Evolutionary conservation across 2,113 vertebrate species (phyloP).

Genomic region (Crotophaga sulcirostris): DNA sequence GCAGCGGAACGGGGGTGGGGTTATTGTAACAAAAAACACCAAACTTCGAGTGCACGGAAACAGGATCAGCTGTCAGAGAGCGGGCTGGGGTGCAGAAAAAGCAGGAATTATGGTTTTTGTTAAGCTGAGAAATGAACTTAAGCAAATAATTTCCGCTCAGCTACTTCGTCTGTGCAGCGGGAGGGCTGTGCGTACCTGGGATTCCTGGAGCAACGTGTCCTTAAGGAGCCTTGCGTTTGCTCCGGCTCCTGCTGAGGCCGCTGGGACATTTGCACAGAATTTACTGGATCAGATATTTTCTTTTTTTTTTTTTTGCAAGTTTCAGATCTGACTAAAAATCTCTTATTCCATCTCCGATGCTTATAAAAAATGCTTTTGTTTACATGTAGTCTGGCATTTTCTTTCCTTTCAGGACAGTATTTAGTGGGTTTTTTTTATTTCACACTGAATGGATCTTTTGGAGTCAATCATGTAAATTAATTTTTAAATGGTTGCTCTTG

Average conservation of each 20-base stretch:
- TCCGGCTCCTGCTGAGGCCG: not conserved
- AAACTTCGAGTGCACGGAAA: not conserved
- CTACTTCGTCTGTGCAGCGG: not conserved
- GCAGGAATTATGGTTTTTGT: fast-evolving
- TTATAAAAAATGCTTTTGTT: not conserved
- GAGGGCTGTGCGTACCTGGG: not conserved
- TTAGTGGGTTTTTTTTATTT: not conserved
- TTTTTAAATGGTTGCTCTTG: slow-evolving; percentile 27
- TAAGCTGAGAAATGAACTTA: not conserved
- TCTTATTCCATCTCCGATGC: not conserved
- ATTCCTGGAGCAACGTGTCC: not conserved
- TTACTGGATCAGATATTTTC: not conserved
- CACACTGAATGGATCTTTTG: not conserved
- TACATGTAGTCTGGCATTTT: not conserved
- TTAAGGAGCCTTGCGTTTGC: not conserved
- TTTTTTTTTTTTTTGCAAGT: not conserved
- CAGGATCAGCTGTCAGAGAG: fast-evolving
- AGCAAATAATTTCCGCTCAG: not conserved
- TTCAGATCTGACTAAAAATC: not conserved
- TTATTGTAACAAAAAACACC: not conserved
- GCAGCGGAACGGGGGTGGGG: not conserved
- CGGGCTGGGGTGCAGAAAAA: not conserved
- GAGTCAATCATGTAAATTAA: slow-evolving; percentile 43
- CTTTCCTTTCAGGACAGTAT: not conserved
- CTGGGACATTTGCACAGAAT: not conserved